Evolutionary conservation across 2,888 invertebrate species (phyloP).

Genomic region (Drepanosiphum platanoidis): DNA sequence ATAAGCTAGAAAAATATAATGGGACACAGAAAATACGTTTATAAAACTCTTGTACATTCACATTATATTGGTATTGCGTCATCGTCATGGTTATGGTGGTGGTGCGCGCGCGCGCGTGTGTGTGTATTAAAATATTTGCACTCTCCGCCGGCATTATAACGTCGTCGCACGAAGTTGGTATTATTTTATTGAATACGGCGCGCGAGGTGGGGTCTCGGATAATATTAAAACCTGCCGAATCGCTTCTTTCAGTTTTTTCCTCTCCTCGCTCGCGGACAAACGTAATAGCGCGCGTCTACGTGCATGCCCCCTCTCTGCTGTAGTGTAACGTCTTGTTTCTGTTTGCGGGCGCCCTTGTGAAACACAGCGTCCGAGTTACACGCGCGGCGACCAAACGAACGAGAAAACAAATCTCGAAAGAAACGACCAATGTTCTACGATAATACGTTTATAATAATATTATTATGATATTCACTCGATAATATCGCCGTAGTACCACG

Average conservation of each 20-base stretch:
- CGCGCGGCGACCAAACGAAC: not conserved
- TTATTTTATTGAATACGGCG: too few relatives aligned
- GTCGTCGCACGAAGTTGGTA: not conserved
- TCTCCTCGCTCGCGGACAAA: not conserved
- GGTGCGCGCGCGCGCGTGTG: too few relatives aligned
- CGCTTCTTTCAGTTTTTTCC: constrained; percentile 15
- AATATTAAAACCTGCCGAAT: constrained; percentile 38
- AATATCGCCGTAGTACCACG: not conserved
- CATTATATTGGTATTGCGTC: too few relatives aligned
- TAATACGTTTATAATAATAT: too few relatives aligned
- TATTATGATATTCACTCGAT: too few relatives aligned
- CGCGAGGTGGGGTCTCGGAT: not conserved
- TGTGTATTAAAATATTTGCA: not conserved
- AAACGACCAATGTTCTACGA: not conserved
- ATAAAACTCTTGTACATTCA: too few relatives aligned
- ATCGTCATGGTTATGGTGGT: too few relatives aligned
- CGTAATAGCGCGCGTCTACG: not conserved
- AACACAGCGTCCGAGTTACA: not conserved
- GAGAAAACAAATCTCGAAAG: not conserved
- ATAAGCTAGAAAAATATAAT: not conserved
- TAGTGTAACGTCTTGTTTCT: not conserved
- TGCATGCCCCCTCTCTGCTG: not conserved
- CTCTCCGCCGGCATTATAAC: not conserved
- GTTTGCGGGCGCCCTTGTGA: constrained; percentile 22
- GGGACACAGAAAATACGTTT: too few relatives aligned